A percentile compares a stretch with the other conserved stretches of the same genome.
These are phyloP conservation scores for Brachyopa scutellaris DNA, from an alignment of 2,888 invertebrate genomes.

Conservation along the genomic window DNA sequence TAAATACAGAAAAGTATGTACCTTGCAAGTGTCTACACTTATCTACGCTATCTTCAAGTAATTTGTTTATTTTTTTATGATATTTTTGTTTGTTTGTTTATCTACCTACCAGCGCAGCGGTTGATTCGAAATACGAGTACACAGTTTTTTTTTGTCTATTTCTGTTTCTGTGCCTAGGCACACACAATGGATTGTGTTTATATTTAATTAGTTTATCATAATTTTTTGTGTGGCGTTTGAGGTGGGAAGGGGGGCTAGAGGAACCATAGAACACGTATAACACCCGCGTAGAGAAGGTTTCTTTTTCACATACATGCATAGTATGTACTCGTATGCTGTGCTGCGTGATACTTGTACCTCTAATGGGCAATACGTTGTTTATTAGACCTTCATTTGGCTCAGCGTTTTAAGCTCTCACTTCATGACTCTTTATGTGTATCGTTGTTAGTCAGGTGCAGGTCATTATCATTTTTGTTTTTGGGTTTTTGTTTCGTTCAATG, in stretches of 20 bases:
- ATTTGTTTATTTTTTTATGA: constrained; percentile 50
- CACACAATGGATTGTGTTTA: constrained; percentile 59
- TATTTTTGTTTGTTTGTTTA: constrained; percentile 41
- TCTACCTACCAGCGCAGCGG: constrained; percentile 14
- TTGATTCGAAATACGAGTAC: constrained; percentile 29
- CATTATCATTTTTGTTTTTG: constrained; percentile 44
- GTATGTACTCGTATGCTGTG: constrained; percentile 3
- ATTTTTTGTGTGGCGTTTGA: constrained; percentile 31
- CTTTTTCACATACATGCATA: neutral
- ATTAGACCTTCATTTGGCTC: constrained; percentile 47
- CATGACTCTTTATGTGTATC: constrained; percentile 11
- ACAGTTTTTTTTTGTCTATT: constrained; percentile 9
- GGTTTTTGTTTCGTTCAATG: constrained; percentile 37
- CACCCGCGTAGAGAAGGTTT: constrained; percentile 54
- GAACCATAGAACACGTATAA: constrained; percentile 37
- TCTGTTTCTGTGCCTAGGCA: constrained; percentile 44
- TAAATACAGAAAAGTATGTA: constrained; percentile 44
- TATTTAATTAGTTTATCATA: constrained; percentile 70
- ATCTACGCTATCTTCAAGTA: constrained; percentile 33
- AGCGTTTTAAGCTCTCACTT: constrained; percentile 35
- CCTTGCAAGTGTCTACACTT: constrained; percentile 46
- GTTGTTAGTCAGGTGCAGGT: constrained; percentile 29
- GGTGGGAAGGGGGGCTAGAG: neutral
- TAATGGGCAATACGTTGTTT: constrained; percentile 31
- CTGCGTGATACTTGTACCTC: neutral